phyloP scores from a whole-genome alignment of 2,113 vertebrate genomes.

The Chroicocephalus ridibundus region DNA sequence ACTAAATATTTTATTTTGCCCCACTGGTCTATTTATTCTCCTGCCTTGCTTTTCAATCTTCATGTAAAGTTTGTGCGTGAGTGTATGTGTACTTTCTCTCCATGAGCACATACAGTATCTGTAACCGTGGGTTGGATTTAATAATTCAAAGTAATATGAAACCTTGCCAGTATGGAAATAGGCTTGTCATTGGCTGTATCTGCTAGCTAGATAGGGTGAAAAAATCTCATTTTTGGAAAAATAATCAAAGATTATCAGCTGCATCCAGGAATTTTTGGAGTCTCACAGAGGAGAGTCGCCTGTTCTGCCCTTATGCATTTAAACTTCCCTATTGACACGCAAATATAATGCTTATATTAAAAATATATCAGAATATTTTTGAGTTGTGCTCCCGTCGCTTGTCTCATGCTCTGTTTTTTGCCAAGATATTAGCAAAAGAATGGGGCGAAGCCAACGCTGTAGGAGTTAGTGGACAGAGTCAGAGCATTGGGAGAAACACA shows the following conservation, averaged over 20 bases:
- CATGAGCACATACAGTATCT: background rate
- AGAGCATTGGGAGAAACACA: accelerated
- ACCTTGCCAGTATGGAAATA: background rate
- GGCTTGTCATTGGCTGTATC: background rate
- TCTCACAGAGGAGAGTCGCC: background rate
- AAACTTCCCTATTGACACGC: background rate
- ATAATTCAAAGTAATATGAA: background rate
- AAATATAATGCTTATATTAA: background rate
- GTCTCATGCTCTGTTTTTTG: background rate
- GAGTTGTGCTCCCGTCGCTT: background rate
- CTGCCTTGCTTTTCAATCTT: background rate
- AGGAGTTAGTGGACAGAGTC: background rate
- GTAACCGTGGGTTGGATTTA: background rate
- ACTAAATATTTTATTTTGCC: background rate
- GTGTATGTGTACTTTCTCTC: background rate
- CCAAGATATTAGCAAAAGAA: background rate
- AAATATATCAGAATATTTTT: background rate
- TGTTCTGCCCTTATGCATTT: background rate
- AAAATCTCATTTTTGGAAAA: conserved; percentile 30
- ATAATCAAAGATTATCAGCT: conserved; percentile 41
- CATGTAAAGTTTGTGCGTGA: background rate
- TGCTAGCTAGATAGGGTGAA: background rate
- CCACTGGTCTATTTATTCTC: background rate
- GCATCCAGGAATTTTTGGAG: conserved; percentile 31
- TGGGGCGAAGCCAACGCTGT: accelerated